Base-by-base conservation (phyloP, 2,113 vertebrate genomes). In the Sisor rabdophorus region DNA sequence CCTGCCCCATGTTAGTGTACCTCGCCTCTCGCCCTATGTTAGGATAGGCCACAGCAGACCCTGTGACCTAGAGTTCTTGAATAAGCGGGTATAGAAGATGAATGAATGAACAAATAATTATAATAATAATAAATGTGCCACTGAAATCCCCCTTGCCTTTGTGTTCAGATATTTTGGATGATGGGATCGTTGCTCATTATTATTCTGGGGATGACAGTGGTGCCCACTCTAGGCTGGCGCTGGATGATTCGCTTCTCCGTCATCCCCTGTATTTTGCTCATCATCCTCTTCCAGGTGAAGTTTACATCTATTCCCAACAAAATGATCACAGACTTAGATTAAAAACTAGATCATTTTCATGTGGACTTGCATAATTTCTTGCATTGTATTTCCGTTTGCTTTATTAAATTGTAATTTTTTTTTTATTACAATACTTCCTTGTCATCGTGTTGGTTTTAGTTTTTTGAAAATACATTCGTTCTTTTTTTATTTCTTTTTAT, bases 231-330 rank as follows among this genome's bases (percentile, higher is more conserved):
- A 0, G 95, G 97, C 24, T 99, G 97, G 97, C 91, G 93, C 24
- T 98, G 97, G 97, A 92, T 98, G 86, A 92, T 98, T 81, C 92
- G 97, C 10, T 76, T 96, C 0, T 95, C 97, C 1, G 89, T 97
- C 79, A 77, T 95, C 1, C 97, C 96, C 0, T 93, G 96, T 48
- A 76, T 98, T 75, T 30, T 96, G 77, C 94, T 98, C 64, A 86
- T 95, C 80, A 71, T 95, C 77, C 90, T 89, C 15, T 98, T 98
- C 85, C 93, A 90, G 93, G 97, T 98, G 78, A 61, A 54, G 48
- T 17, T 5, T 10, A 48, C 15, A 26, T 11, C 22, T 24, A 1
- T 10, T 11, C 15, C 24, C 5, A 36, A 16, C 26, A 1, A 8
- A 61, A 61, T 61, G 30, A 60, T 17, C 12, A 32, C 3, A 3